A percentile compares a stretch with the other conserved stretches of the same genome.
phyloP scores from a whole-genome alignment of 2,797 vertebrate species.

The Pangasius mekongensis region DNA sequence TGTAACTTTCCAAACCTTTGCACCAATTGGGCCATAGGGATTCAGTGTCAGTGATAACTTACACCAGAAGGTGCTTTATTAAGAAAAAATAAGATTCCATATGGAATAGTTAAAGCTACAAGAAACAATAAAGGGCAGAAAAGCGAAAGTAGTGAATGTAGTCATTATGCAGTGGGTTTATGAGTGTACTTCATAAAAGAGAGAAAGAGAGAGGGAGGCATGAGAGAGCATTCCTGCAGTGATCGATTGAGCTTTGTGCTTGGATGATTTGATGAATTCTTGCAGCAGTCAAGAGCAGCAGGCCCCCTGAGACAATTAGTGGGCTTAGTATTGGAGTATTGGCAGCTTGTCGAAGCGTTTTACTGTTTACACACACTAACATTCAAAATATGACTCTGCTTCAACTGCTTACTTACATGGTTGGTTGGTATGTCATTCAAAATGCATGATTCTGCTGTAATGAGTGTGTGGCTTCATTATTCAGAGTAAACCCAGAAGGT shows the following conservation, averaged over 20 bases:
- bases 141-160: background rate
- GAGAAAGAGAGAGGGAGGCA: background rate
- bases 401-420: background rate
- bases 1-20: background rate
- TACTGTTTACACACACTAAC: background rate
- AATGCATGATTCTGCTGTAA: background rate
- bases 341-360: background rate
- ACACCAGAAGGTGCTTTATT: background rate
- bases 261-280: constrained; percentile 13
- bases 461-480: background rate
- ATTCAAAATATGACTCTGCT: background rate
- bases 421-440: background rate
- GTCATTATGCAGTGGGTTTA: background rate
- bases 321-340: background rate
- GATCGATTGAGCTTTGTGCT: constrained; percentile 1
- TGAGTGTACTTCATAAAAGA: background rate
- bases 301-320: constrained; percentile 17
- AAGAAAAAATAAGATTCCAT: background rate
- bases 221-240: background rate
- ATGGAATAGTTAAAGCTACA: background rate
- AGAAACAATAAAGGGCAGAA: background rate
- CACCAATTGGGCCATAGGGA: background rate
- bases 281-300: background rate
- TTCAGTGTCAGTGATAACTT: background rate
- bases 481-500: background rate